phyloP scores from a whole-genome alignment of 2,113 vertebrate genomes.

The Tamias sibiricus region DNA sequence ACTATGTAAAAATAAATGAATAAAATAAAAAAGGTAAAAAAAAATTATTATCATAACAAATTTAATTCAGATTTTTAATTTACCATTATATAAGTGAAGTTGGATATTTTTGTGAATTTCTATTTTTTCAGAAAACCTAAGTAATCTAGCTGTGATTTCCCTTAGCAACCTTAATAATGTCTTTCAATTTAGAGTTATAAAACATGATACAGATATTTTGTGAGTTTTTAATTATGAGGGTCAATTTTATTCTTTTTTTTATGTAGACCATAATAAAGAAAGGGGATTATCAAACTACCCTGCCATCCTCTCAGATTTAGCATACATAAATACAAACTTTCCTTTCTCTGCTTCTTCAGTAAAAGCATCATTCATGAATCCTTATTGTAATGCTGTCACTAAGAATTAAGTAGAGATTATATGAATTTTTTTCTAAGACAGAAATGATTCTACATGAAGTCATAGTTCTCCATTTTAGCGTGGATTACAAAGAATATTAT shows the following conservation, averaged over 20 bases:
- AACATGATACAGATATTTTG: not conserved
- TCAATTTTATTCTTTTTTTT: not conserved
- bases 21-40: too few species aligned
- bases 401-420: not conserved
- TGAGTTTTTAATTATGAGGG: not conserved
- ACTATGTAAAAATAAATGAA: too few species aligned
- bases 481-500: not conserved
- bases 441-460: not conserved
- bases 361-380: not conserved
- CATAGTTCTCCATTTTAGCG: not conserved
- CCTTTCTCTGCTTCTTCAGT: not conserved
- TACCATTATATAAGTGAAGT: not conserved
- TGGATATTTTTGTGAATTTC: not conserved
- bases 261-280: not conserved
- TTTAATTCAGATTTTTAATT: slow-evolving; percentile 43
- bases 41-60: not conserved
- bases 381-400: not conserved
- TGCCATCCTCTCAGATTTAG: not conserved
- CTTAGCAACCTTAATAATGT: not conserved
- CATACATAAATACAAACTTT: not conserved
- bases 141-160: not conserved
- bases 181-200: slow-evolving; percentile 16
- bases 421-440: not conserved
- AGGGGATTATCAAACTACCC: not conserved
- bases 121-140: slow-evolving; percentile 31